These are phyloP conservation scores for Ophiodon elongatus DNA, from an alignment of 2,113 vertebrate species.

Conservation along the genomic window DNA sequence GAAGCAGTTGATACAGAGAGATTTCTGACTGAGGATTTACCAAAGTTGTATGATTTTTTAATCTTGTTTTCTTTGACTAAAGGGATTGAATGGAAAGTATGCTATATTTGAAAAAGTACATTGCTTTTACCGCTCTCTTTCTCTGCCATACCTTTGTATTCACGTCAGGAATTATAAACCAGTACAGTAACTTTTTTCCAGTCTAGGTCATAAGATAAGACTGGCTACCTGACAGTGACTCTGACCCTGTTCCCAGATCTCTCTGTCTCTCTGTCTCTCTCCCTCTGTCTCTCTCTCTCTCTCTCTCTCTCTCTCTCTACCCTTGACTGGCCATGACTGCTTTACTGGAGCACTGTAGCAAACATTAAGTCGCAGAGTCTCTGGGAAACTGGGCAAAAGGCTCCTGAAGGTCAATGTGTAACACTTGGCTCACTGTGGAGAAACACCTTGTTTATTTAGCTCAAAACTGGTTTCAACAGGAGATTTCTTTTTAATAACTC, in stretches of 20 bases:
- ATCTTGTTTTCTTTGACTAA: not conserved
- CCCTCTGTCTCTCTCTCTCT: constrained; percentile 8
- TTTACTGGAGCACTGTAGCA: constrained; percentile 22
- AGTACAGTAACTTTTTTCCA: not conserved
- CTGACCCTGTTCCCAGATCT: constrained; percentile 32
- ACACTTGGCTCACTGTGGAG: constrained; percentile 71
- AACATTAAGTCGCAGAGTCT: constrained; percentile 55
- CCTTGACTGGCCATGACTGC: constrained; percentile 19
- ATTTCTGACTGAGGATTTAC: not conserved
- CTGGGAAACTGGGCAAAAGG: constrained; percentile 64
- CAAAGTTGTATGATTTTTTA: not conserved
- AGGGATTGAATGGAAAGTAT: not conserved
- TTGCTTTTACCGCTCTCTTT: not conserved
- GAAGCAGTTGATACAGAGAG: not conserved
- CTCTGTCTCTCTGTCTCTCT: constrained; percentile 1
- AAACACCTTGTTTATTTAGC: constrained; percentile 74
- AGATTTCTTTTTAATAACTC: constrained; percentile 49
- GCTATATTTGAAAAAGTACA: not conserved
- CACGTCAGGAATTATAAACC: constrained; percentile 3
- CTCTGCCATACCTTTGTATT: not conserved
- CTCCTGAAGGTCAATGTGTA: constrained; percentile 69
- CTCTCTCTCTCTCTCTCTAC: constrained; percentile 9
- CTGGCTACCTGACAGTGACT: constrained; percentile 20
- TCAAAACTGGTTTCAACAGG: constrained; percentile 44
- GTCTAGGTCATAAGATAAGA: constrained; percentile 32